Conservation (phyloP, 2,113 vertebrate species). For the Pteropus alecto region DNA sequence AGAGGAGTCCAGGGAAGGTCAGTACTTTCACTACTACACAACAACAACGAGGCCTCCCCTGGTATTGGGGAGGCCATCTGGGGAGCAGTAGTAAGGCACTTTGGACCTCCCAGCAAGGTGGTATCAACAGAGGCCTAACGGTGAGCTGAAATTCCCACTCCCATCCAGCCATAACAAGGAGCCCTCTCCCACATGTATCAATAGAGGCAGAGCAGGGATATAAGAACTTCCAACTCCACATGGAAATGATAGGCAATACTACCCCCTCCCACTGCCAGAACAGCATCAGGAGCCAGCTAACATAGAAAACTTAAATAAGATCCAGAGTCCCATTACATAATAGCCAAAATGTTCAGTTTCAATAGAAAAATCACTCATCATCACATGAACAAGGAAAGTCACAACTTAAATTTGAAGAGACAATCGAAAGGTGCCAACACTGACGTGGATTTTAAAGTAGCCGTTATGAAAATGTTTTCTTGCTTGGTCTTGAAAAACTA, state of each 20-base stretch:
- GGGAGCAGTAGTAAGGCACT: neutral
- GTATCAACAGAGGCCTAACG: neutral
- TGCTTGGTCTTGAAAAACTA: neutral
- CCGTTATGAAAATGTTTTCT: neutral
- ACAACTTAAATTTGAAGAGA: neutral
- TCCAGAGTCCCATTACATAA: neutral
- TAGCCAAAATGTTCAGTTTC: neutral
- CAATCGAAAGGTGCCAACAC: neutral
- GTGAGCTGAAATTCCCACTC: neutral
- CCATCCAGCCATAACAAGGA: neutral
- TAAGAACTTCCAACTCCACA: neutral
- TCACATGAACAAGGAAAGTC: neutral
- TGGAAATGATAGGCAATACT: neutral
- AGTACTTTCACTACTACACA: neutral
- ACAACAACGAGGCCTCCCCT: neutral
- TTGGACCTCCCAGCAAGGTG: neutral
- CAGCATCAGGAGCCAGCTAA: neutral
- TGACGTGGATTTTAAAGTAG: conserved; percentile 17
- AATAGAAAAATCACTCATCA: neutral
- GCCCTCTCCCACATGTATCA: neutral
- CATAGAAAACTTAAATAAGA: conserved; percentile 28
- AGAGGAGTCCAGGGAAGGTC: neutral
- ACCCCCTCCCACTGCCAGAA: neutral
- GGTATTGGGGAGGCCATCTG: neutral
- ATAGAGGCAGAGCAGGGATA: neutral